A percentile compares a stretch with the other conserved stretches of the same genome.
Evolutionary conservation across 2,113 vertebrate species (phyloP).

Genomic region (Apodemus speciosus): DNA sequence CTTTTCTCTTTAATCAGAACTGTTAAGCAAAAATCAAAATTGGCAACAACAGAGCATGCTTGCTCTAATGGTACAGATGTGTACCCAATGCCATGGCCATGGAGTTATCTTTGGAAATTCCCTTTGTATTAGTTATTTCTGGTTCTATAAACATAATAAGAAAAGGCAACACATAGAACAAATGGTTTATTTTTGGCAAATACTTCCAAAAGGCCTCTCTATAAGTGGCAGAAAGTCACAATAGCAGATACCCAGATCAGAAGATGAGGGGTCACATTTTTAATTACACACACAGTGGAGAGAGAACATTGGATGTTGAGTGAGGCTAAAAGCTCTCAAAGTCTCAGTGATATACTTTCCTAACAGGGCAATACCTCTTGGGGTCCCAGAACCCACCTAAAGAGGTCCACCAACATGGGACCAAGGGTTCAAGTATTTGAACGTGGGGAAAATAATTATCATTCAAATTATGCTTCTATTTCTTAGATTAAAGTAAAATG

Average conservation of each 20-base stretch:
- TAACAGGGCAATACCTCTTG: not conserved
- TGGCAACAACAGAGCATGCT: not conserved
- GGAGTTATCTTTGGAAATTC: not conserved
- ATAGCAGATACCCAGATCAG: not conserved
- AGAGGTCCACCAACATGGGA: not conserved
- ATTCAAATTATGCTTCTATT: not conserved
- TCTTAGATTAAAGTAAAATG: conserved; percentile 11
- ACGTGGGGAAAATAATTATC: not conserved
- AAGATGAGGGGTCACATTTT: not conserved
- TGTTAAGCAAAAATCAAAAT: not conserved
- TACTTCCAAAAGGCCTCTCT: not conserved
- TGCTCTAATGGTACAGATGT: not conserved
- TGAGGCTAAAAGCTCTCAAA: not conserved
- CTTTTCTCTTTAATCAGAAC: not conserved
- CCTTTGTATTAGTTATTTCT: not conserved
- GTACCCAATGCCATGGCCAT: not conserved
- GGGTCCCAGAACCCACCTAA: not conserved
- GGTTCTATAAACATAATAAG: not conserved
- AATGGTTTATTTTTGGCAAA: not conserved
- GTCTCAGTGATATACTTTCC: not conserved
- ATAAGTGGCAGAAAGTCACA: no score
- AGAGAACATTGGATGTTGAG: not conserved
- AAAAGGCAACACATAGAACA: not conserved
- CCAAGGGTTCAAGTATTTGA: not conserved
- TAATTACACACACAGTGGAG: not conserved